These are phyloP conservation scores for Merops nubicus DNA, from an alignment of 2,113 vertebrate species.

Conservation along the genomic window DNA sequence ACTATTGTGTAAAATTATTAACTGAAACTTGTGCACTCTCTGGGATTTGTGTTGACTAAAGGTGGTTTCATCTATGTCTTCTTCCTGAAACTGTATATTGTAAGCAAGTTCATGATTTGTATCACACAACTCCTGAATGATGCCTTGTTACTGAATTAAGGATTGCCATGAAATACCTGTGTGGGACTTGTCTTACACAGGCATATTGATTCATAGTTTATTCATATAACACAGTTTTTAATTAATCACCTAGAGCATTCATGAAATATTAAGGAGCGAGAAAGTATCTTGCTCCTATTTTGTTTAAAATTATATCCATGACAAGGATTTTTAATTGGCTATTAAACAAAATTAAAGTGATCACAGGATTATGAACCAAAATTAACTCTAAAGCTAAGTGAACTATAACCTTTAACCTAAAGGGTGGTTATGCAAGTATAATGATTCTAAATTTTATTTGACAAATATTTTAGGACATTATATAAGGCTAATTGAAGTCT, in stretches of 20 bases:
- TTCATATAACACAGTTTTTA: constrained; percentile 45
- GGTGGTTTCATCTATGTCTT: not conserved
- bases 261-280: constrained; percentile 4
- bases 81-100: constrained; percentile 14
- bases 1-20: not conserved
- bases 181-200: not conserved
- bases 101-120: not conserved
- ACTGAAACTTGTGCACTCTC: not conserved
- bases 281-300: not conserved
- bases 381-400: not conserved
- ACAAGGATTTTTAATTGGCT: constrained; percentile 27
- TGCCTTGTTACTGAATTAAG: not conserved
- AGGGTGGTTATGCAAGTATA: not conserved
- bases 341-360: not conserved
- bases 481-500: constrained; percentile 24
- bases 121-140: not conserved
- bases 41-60: not conserved
- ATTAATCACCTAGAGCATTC: constrained; percentile 18
- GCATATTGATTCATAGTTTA: constrained; percentile 19
- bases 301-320: constrained; percentile 34
- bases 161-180: not conserved
- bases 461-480: constrained; percentile 36
- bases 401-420: not conserved
- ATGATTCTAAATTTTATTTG: not conserved
- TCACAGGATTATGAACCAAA: not conserved